Base-by-base conservation (phyloP, 1,140 invertebrate genomes). In the Neuroterus valhalla region DNA sequence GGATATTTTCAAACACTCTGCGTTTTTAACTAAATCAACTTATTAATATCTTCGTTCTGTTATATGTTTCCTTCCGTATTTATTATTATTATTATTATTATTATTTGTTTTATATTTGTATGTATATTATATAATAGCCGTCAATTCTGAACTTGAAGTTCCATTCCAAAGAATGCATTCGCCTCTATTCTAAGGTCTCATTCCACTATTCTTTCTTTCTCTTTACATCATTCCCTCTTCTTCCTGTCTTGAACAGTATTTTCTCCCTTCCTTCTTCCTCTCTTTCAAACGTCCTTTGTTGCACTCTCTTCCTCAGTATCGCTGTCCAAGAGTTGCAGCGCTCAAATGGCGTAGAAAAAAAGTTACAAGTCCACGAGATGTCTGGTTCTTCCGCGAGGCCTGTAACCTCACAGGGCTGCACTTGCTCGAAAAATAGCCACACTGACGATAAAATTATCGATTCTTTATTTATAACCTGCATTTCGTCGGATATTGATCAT, bases 311-410 rank as follows among this genome's bases (percentile, higher is more conserved):
- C 71, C 45, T 50, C 15, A 44, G 74, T 44, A 42, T 48, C 69
- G 38, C 74, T 75, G 68, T 38, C 48, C 42, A 23, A 42, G 31
- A 43, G 66, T 19, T 15, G 67, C 46, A 23, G n/a, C 14, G 8
- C 21, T 14, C 21, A 48, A 71, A 50, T 55, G 45, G 52, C 66
- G 68, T 67, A 52, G 67, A 70, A 74, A 73, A 74, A 74, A 48
- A 67, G 66, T 66, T 68, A 68, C 72, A 68, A 55, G 72, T 75
- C 69, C 69, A 48, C 68, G 62, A 70, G 26, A 70, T 69, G 69
- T 71, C 69, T 71, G 74, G 68, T 52, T 69, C 69, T 71, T 75
- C 66, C 74, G 74, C 66, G 74, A 70, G 74, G 71, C 75, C 68
- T 75, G 73, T 68, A 69, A 74, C 48, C 72, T 68, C 72, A 44